Base-by-base conservation (phyloP, 1,140 invertebrate genomes). In the Cydia splendana region DNA sequence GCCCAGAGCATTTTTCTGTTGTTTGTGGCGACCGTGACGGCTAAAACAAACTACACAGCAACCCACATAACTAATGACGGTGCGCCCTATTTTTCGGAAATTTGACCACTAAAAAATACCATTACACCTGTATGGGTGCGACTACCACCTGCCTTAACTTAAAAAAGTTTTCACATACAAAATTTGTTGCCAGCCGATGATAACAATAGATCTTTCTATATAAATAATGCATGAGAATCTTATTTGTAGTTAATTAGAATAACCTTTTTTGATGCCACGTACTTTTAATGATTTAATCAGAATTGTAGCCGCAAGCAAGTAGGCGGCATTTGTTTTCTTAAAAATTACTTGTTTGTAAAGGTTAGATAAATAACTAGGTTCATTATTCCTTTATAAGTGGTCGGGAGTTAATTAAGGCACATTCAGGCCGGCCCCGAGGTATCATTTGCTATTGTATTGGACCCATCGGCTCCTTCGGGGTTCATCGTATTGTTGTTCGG, bases 401-500 rank as follows among this genome's bases (percentile, higher is more conserved):
- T 82, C 77, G 84, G 74, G 83, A 83, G 89, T 91, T 93, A 93
- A 92, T 92, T 91, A 92, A 91, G 84, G 84, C 62, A 84, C 84
- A 91, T 93, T 90, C 84, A 89, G 82, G 78, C 88, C 88, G 81
- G 78, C 88, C 88, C 88, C 77, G 79, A 88, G 87, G 87, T 90
- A 91, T 91, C 88, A 91, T 93, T 91, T 88, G 85, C 88, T 92
- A 88, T 93, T 93, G 89, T 91, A 84, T 88, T 86, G 87, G 85
- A 81, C 86, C 87, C 85, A 84, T 87, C 84, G 84, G 81, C 81
- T 92, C 88, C 89, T 91, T 87, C 85, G 87, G 88, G 90, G 85
- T 85, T 88, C 81, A 78, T 80, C 81, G 81, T 85, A 90, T 89
- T 91, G 87, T 92, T 90, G 88, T 85, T 86, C 82, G 77, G 79